A percentile compares a stretch with the other conserved stretches of the same genome.
Conservation (phyloP, 2,113 vertebrate genomes). For the Elaphurus davidianus region DNA sequence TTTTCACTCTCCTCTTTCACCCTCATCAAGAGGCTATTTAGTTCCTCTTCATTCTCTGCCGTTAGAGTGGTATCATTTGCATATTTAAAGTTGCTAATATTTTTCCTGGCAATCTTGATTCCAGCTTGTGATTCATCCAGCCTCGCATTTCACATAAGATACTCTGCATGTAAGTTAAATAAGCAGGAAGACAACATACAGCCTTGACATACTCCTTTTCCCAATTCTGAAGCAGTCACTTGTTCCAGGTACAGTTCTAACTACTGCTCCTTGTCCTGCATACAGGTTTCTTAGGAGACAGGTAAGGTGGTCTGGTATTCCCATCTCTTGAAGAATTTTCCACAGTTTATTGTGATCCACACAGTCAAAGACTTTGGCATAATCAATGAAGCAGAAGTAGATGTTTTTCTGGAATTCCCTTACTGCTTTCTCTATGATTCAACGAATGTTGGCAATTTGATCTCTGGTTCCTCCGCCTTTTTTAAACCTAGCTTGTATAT, state of each 20-base stretch:
- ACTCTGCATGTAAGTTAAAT: neutral
- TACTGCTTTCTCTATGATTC: neutral
- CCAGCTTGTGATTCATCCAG: neutral
- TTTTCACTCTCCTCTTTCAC: neutral
- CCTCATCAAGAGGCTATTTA: neutral
- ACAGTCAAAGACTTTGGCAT: neutral
- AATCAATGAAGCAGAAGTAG: neutral
- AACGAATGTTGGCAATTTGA: neutral
- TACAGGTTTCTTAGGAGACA: neutral
- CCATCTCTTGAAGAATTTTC: neutral
- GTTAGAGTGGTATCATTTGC: neutral
- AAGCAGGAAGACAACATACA: neutral
- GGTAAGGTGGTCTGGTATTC: neutral
- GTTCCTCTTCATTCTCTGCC: neutral
- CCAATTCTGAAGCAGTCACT: neutral
- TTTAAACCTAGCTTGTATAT: neutral
- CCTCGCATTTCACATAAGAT: neutral
- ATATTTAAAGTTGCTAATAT: neutral
- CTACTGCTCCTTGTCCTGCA: neutral
- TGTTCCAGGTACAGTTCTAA: neutral
- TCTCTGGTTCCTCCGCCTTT: neutral
- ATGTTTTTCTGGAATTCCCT: neutral
- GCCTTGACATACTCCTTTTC: neutral
- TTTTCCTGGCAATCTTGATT: neutral
- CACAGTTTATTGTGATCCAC: neutral